Base-by-base conservation (phyloP, 1,140 invertebrate species). In the Choristoneura fumiferana region DNA sequence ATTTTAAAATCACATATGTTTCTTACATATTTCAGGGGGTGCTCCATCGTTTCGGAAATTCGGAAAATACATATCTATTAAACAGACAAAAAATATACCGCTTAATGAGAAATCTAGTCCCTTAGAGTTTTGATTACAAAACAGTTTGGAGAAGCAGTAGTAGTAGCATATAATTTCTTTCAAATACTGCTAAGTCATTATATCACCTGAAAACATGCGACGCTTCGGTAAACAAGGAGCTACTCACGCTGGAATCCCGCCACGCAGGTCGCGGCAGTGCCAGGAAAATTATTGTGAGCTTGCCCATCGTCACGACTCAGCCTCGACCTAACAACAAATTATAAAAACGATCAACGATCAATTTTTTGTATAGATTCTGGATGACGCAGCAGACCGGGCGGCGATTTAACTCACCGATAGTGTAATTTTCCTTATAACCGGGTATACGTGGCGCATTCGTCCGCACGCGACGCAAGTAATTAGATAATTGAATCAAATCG, bases 281-380 rank as follows among this genome's bases (percentile, higher is more conserved):
- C 57, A 83, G 53, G 8, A 79, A 71, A 35, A 78, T 35, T n/a
- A 78, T 5, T 39, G 76, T 52, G 39, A 76, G 54, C 64, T 63
- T 73, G 18, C 65, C 65, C 78, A 85, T 83, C 60, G 35, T 74
- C 62, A 69, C 73, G 71, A 77, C 69, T 77, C 73, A 65, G 43
- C n/a, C 40, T 8, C 17, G n/a, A 29, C 9, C 35, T 18, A 22
- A 2, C 43, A 12, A 8, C 18, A 6, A n/a, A 49, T 12, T 12
- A 49, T 12, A 22, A 6, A 29, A n/a, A 29, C 4, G 22, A 8
- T 33, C 22, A 29, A 29, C 22, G 22, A 29, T 12, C 0, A 12
- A 12, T 6, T 8, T 12, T 22, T 29, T 29, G 18, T 29, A 3
- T 6, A 29, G 22, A 6, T n/a, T n/a, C 22, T 3, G 22, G 22